These are phyloP conservation scores for Phycodurus eques DNA, from an alignment of 2,113 vertebrate genomes.

Conservation along the genomic window DNA sequence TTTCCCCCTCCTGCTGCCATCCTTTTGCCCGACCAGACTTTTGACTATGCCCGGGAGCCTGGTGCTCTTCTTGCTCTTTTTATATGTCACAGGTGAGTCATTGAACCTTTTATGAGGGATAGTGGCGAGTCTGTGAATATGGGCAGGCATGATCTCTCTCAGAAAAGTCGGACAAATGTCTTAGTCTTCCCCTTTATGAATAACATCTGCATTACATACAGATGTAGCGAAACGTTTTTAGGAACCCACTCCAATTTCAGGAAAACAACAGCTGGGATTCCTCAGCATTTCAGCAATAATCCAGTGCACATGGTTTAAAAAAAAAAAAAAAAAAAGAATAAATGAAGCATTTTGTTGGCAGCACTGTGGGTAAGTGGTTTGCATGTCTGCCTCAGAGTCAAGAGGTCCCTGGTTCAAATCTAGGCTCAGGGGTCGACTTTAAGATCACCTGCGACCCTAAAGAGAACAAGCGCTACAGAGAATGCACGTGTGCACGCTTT, in stretches of 20 bases:
- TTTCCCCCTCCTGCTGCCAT: not conserved
- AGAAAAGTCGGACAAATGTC: not conserved
- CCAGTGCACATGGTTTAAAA: too few species aligned
- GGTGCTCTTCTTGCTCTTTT: slow-evolving; percentile 33
- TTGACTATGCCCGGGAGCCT: slow-evolving; percentile 37
- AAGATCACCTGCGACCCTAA: too few species aligned
- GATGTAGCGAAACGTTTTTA: not conserved
- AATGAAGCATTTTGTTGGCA: too few species aligned
- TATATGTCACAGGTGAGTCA: slow-evolving; percentile 49
- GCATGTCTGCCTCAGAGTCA: too few species aligned
- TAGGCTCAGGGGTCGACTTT: too few species aligned
- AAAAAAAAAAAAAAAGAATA: too few species aligned
- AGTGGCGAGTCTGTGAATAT: slow-evolving; percentile 26
- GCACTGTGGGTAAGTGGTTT: too few species aligned
- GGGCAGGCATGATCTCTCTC: slow-evolving; percentile 20
- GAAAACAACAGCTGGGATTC: not conserved
- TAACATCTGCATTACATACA: not conserved
- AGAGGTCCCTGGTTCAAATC: too few species aligned
- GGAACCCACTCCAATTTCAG: not conserved
- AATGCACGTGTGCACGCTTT: too few species aligned
- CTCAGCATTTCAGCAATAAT: not conserved
- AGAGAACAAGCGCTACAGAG: too few species aligned
- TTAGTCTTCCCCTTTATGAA: not conserved
- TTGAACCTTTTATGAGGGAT: not conserved
- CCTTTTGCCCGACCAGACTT: not conserved